These are phyloP conservation scores for Tachysurus fulvidraco DNA, from an alignment of 2,113 vertebrate genomes.

Conservation along the genomic window DNA sequence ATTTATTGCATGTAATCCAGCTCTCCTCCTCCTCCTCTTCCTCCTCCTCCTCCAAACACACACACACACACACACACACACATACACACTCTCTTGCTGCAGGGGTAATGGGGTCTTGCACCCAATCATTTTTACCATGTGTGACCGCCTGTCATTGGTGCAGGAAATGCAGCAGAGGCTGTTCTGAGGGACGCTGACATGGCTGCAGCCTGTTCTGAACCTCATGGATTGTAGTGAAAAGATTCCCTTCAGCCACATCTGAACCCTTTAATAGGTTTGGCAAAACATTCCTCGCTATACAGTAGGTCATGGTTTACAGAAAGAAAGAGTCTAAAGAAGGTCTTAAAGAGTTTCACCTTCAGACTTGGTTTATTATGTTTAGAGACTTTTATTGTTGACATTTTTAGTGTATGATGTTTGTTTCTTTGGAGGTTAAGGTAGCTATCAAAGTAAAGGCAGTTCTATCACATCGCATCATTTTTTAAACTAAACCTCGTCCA, in stretches of 20 bases:
- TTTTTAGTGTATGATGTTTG: neutral
- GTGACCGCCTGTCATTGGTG: slow-evolving; percentile 31
- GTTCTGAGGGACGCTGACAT: slow-evolving; percentile 40
- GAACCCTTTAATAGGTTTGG: slow-evolving; percentile 29
- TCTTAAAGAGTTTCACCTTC: neutral
- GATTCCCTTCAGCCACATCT: neutral
- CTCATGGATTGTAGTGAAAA: slow-evolving; percentile 30
- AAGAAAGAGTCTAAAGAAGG: neutral
- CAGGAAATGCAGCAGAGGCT: slow-evolving; percentile 47
- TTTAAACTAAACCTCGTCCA: too few species aligned
- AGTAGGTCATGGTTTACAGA: slow-evolving; percentile 15
- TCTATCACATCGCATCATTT: neutral
- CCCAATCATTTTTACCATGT: slow-evolving; percentile 49
- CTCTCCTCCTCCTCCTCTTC: slow-evolving; percentile 8
- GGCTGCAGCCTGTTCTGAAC: slow-evolving; percentile 40
- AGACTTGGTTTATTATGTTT: neutral
- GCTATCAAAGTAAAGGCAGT: neutral
- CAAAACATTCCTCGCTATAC: neutral
- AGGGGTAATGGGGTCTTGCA: slow-evolving; percentile 57
- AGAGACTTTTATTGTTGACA: too few species aligned
- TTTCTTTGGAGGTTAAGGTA: neutral
- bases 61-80: slow-evolving; percentile 16
- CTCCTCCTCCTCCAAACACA: too few species aligned
- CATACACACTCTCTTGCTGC: slow-evolving; percentile 46
- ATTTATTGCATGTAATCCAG: slow-evolving; percentile 52